Conservation (phyloP, 1,140 invertebrate genomes). For the Tetragonula clypearis region DNA sequence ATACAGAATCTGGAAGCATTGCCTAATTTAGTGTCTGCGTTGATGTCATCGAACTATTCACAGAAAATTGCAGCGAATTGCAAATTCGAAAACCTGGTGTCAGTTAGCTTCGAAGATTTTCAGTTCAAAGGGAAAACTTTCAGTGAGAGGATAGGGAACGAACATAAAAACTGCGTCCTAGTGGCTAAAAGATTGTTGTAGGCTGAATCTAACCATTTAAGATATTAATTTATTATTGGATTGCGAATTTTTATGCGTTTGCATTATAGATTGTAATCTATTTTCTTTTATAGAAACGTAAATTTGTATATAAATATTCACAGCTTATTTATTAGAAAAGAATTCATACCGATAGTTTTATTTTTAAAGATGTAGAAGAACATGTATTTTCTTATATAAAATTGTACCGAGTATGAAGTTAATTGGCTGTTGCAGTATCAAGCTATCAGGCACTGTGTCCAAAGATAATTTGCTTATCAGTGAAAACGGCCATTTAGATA, state of each 20-base stretch:
- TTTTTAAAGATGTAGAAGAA: background rate
- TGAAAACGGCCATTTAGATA: background rate
- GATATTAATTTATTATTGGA: background rate
- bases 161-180: conserved; percentile 73
- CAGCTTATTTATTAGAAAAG: background rate
- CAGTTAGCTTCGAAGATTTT: conserved; percentile 80
- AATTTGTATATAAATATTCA: background rate
- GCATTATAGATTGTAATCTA: background rate
- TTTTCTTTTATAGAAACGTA: background rate
- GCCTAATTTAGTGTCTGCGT: conserved; percentile 83
- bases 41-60: conserved; percentile 83
- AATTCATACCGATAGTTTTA: background rate
- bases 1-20: conserved; percentile 78
- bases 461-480: background rate
- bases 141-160: conserved; percentile 79
- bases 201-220: background rate
- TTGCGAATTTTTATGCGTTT: background rate
- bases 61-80: conserved; percentile 82
- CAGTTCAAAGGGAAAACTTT: conserved; percentile 83
- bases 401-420: background rate
- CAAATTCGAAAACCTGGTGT: conserved; percentile 82
- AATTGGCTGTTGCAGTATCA: background rate
- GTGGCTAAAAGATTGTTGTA: conserved; percentile 67
- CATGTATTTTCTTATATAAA: background rate
- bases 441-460: background rate